Percentiles rank a stretch among this genome's conserved stretches.
Conservation (phyloP, 2,797 vertebrate genomes). For the Aplochiton taeniatus region DNA sequence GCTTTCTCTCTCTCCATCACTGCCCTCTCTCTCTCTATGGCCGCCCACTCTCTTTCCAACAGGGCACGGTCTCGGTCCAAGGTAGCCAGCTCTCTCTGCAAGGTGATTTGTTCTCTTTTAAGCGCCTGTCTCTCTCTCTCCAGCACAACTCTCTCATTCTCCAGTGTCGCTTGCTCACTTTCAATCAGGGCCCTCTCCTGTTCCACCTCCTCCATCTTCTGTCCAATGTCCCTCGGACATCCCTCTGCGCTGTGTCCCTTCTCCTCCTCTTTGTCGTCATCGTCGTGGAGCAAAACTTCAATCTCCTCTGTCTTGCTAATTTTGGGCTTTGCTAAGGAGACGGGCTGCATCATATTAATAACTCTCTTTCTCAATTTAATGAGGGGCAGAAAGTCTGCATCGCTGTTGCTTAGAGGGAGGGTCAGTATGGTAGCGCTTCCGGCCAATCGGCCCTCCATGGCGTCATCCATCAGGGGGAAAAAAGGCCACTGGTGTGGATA, state of each 20-base stretch:
- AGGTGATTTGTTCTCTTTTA: conserved; percentile 58
- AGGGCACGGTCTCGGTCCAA: conserved; percentile 64
- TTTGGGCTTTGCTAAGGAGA: background rate
- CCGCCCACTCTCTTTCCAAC: conserved; percentile 63
- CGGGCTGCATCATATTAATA: background rate
- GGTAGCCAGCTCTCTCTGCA: conserved; percentile 61
- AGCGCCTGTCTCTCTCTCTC: conserved; percentile 61
- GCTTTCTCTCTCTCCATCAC: conserved; percentile 62
- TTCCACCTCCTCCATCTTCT: conserved; percentile 56
- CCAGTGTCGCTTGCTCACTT: conserved; percentile 55
- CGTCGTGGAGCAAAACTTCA: conserved; percentile 52
- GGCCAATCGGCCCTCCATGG: conserved; percentile 64
- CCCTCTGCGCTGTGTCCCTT: conserved; percentile 13
- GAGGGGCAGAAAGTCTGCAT: conserved; percentile 39
- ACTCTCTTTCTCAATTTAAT: conserved; percentile 51
- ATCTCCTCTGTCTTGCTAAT: conserved; percentile 35
- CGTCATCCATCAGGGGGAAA: conserved; percentile 68
- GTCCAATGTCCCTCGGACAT: conserved; percentile 36
- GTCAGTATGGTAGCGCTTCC: conserved; percentile 47
- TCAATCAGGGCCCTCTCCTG: conserved; percentile 40
- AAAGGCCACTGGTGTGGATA: conserved; percentile 63
- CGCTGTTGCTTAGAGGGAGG: conserved; percentile 13
- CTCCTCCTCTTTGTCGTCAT: conserved; percentile 45
- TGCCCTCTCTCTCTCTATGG: conserved; percentile 62
- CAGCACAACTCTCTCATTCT: conserved; percentile 63